Percentiles rank a stretch among this genome's conserved stretches.
Evolutionary conservation across 2,113 vertebrate species (phyloP).

Genomic region (Gracilinanus agilis): DNA sequence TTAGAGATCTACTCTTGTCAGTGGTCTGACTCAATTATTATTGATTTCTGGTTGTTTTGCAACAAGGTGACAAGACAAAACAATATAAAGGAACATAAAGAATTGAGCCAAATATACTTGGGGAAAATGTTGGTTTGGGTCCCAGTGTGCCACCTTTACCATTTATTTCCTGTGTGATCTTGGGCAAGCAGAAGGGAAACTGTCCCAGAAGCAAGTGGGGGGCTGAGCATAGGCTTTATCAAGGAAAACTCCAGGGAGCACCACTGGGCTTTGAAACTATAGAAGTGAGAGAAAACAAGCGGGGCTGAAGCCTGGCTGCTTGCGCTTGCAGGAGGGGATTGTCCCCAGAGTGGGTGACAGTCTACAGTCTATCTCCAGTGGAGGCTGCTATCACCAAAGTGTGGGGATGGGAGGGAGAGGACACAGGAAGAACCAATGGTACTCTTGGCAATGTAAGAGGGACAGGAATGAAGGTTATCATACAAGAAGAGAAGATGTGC

Average conservation of each 20-base stretch:
- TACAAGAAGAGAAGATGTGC: not conserved
- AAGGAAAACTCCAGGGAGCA: not conserved
- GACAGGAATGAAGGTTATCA: not conserved
- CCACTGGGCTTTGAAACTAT: not conserved
- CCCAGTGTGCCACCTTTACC: not conserved
- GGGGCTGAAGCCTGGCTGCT: not conserved
- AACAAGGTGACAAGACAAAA: not conserved
- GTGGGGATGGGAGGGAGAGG: not conserved
- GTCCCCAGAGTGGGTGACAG: not conserved
- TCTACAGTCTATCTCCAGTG: not conserved
- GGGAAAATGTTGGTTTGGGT: not conserved
- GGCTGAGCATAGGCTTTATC: not conserved
- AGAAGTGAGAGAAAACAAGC: not conserved
- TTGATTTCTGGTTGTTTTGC: not conserved
- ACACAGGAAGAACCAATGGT: not conserved
- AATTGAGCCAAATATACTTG: not conserved
- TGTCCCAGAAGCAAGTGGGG: not conserved
- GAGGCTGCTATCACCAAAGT: not conserved
- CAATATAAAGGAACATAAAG: not conserved
- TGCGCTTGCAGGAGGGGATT: too few species aligned
- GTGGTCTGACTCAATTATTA: not conserved
- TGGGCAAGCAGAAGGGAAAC: not conserved
- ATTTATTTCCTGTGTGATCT: not conserved
- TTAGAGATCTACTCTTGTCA: not conserved
- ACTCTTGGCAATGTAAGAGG: not conserved